Conservation (phyloP, 2,888 invertebrate species). For the Philhelius pedissequus region DNA sequence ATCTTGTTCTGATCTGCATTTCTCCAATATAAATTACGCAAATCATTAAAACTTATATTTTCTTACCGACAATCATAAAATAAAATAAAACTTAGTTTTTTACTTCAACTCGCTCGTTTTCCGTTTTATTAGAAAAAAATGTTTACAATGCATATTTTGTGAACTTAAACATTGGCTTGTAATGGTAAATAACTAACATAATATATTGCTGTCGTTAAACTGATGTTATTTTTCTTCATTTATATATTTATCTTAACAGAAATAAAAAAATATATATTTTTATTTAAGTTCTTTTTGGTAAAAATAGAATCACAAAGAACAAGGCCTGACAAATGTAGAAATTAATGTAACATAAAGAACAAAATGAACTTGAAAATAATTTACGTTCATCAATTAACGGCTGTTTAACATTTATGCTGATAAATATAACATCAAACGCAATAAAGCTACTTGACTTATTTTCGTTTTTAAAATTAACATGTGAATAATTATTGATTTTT, state of each 20-base stretch:
- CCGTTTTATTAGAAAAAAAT: conserved; percentile 49
- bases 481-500: conserved; percentile 22
- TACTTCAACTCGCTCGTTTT: conserved; percentile 18
- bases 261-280: conserved; percentile 34
- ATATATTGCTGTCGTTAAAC: conserved; percentile 19
- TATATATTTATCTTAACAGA: conserved; percentile 20
- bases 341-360: not conserved
- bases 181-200: conserved; percentile 1
- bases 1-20: too few species aligned
- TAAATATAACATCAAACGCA: not conserved
- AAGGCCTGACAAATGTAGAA: not conserved
- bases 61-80: too few species aligned
- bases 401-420: not conserved
- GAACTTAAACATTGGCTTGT: conserved; percentile 28
- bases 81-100: too few species aligned
- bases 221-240: not conserved
- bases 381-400: not conserved
- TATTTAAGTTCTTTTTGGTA: conserved; percentile 16
- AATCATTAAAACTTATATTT: too few species aligned
- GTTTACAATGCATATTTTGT: conserved; percentile 38
- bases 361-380: not conserved
- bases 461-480: conserved; percentile 2
- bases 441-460: not conserved
- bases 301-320: conserved; percentile 22
- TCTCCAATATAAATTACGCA: too few species aligned